Evolutionary conservation across 2,797 vertebrate species (phyloP).

Genomic region (Helostoma temminkii): DNA sequence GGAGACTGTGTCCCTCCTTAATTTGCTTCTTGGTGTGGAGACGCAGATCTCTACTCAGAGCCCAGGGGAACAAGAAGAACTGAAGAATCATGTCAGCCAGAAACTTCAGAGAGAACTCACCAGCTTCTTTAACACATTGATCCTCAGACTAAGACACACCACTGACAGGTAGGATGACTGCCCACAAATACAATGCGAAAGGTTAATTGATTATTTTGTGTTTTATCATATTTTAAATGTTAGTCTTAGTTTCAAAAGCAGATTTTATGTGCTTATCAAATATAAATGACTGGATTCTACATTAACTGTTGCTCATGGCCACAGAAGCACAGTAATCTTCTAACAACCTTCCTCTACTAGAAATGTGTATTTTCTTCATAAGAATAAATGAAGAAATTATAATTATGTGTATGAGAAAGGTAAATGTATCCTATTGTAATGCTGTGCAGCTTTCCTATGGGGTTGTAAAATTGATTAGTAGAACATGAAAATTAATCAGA

Average conservation of each 20-base stretch:
- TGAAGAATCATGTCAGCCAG: conserved; percentile 87
- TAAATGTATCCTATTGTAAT: neutral
- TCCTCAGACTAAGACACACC: conserved; percentile 81
- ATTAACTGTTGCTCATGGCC: conserved; percentile 24
- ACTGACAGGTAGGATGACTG: conserved; percentile 87
- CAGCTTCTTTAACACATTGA: conserved; percentile 87
- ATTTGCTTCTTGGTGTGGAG: conserved; percentile 78
- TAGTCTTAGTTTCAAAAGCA: too few species aligned
- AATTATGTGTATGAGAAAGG: neutral
- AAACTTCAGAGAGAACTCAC: conserved; percentile 92
- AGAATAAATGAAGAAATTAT: conserved; percentile 4
- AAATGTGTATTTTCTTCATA: conserved; percentile 1
- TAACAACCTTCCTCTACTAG: neutral
- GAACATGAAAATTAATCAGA: conserved; percentile 10
- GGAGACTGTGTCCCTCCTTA: conserved; percentile 72
- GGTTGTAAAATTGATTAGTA: conserved; percentile 23
- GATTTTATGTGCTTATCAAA: neutral
- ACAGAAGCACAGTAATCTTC: conserved; percentile 23
- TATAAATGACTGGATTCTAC: neutral
- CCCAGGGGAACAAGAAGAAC: conserved; percentile 80
- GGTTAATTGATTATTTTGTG: conserved; percentile 1
- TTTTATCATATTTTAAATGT: neutral
- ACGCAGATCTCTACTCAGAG: conserved; percentile 68
- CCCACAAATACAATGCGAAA: neutral
- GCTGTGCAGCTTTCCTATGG: conserved; percentile 23